Evolutionary conservation across 2,113 vertebrate species (phyloP), one percentile per base, ranked within the genome.

Genomic region (Ardeotis arabs): DNA sequence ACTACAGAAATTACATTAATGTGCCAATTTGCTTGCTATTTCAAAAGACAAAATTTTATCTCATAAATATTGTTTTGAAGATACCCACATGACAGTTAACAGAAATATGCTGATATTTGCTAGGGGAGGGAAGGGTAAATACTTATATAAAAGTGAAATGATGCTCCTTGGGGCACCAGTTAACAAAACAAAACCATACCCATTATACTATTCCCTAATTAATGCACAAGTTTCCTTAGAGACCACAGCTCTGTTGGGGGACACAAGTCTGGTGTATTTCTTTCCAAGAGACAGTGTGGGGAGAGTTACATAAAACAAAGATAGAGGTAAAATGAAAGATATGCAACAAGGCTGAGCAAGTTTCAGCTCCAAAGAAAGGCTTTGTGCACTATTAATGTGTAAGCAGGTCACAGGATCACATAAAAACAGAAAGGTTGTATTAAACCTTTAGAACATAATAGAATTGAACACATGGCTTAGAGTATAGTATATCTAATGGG

Each of bases 211-310:
- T 72, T 91, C 87, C 84, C 95, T 96, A 95, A 96, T 95, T 95
- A 95, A 96, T 93, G 93, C 88, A 90, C 0, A 1, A 93, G 91
- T 85, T 94, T 93, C 95, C 96, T 88, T 97, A 96, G 94, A 96
- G 92, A 97, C 92, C 93, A 97, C 52, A 89, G 91, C 79, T 96
- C 69, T 96, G 95, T 95, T 96, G 96, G 77, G 84, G 92, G 89
- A 96, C 96, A 96, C 95, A 95, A 91, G 86, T 72, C 90, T 92
- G 92, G 86, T 70, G 44, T 82, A 90, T 87, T 94, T 94, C 77
- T 95, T 92, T 96, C 70, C 81, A 89, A 92, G 74, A 95, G 66
- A 85, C 91, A 95, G 69, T 35, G 41, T 31, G 33, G 37, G 41
- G 77, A 95, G 39, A 92, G 63, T 78, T 93, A 78, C 27, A 92